Conservation (phyloP, 2,797 vertebrate genomes). For the Sebastes steindachneri region DNA sequence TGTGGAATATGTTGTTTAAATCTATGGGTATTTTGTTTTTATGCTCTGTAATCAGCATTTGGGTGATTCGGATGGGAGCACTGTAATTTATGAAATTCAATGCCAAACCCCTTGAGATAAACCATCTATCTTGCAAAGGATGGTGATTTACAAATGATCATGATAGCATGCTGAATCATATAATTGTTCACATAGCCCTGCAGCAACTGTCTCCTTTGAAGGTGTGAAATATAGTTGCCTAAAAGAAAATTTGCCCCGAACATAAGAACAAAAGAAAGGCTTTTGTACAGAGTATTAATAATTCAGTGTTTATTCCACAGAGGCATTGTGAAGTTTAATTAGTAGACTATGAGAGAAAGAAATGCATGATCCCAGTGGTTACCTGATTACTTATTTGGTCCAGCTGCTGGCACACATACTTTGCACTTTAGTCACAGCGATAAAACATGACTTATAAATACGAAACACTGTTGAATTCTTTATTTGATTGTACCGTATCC, state of each 20-base stretch:
- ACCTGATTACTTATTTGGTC: not conserved
- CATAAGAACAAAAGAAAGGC: not conserved
- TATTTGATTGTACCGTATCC: not conserved
- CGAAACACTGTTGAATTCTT: not conserved
- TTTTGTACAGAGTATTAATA: constrained; percentile 11
- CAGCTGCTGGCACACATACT: not conserved
- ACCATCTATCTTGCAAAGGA: not conserved
- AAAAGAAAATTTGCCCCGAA: not conserved
- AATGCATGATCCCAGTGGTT: not conserved
- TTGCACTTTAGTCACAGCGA: not conserved
- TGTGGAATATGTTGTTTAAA: not conserved
- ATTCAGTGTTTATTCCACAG: constrained; percentile 18
- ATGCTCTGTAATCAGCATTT: not conserved
- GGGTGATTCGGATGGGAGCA: not conserved
- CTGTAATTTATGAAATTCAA: not conserved
- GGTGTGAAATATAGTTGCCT: not conserved
- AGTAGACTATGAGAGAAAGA: not conserved
- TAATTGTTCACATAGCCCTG: not conserved
- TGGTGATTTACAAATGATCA: too few relatives aligned
- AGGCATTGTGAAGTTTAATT: not conserved
- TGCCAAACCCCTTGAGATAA: not conserved
- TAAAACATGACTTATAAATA: not conserved
- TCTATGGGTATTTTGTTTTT: not conserved
- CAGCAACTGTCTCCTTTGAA: not conserved
- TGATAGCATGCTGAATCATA: not conserved